Evolutionary conservation across 2,797 vertebrate genomes (phyloP), one percentile per base, ranked within the genome.

Genomic region (Mus spretus): DNA sequence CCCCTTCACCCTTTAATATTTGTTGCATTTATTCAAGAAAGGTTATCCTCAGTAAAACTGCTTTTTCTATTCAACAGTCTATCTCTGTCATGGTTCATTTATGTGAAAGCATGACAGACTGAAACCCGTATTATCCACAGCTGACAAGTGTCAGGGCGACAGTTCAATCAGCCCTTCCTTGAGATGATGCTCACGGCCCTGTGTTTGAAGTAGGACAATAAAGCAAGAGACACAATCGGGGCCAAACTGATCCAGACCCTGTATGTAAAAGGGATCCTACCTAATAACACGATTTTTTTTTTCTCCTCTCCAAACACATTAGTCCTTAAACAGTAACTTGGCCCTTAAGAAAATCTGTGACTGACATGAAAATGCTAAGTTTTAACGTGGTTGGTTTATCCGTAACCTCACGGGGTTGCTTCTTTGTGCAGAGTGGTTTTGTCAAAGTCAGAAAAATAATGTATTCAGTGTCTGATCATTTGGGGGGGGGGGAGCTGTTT

Each of bases 151-250:
- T 96, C 98, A 98, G 97, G 97, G 96, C 96, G 98, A 86, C 85
- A 97, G 98, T 98, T 99, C 98, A 98, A 97, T 98, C 98, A 98
- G 57, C 91, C 84, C 95, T 98, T 98, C 96, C 97, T 98, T 97
- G 97, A 98, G 97, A 98, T 97, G 98, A 98, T 96, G 97, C 98
- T 97, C 97, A 98, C 84, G 97, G 97, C 98, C 91, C 93, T 55
- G 84, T 97, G 97, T 98, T 98, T 98, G 97, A 98, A 98, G 97
- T 97, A 97, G 97, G 97, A 98, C 97, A 98, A 98, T 98, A 96
- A 98, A 98, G 96, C 94, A 90, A 97, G 96, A 96, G 81, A 97
- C 93, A 98, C 97, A 98, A 98, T 98, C 97, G 98, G 96, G 97
- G 95, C 98, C 97, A 98, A 98, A 98, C 94, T 96, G 98, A 98